These are phyloP conservation scores for Sciurus vulgaris DNA, from an alignment of 2,797 vertebrate genomes.

Conservation along the genomic window DNA sequence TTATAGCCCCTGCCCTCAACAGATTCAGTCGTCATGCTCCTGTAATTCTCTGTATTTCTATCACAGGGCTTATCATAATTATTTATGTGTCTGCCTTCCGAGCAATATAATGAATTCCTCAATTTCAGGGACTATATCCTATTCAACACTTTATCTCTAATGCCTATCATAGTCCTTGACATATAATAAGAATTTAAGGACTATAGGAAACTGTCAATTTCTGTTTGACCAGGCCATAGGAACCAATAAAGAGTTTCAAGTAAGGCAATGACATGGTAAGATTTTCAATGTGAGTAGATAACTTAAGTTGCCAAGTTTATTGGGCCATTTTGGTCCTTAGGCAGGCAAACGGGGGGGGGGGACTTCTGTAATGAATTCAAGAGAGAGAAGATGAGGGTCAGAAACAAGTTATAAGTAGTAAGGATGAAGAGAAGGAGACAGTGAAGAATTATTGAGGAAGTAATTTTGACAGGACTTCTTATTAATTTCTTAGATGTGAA, in stretches of 20 bases:
- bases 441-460: background rate
- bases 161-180: background rate
- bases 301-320: background rate
- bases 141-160: background rate
- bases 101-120: background rate
- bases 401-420: background rate
- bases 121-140: background rate
- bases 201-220: background rate
- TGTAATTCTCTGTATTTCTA: background rate
- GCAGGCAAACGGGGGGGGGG: rapidly evolving
- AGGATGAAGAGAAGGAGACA: background rate
- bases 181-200: background rate
- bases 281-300: background rate
- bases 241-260: background rate
- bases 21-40: background rate
- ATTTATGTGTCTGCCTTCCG: background rate
- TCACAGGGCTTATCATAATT: background rate
- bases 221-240: background rate
- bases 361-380: background rate
- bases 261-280: background rate
- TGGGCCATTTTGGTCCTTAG: background rate
- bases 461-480: background rate
- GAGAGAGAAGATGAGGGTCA: background rate
- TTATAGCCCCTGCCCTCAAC: background rate
- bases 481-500: background rate